Percentiles rank a stretch among this genome's conserved stretches.
Conservation (phyloP, 2,797 vertebrate species). For the Peromyscus eremicus region DNA sequence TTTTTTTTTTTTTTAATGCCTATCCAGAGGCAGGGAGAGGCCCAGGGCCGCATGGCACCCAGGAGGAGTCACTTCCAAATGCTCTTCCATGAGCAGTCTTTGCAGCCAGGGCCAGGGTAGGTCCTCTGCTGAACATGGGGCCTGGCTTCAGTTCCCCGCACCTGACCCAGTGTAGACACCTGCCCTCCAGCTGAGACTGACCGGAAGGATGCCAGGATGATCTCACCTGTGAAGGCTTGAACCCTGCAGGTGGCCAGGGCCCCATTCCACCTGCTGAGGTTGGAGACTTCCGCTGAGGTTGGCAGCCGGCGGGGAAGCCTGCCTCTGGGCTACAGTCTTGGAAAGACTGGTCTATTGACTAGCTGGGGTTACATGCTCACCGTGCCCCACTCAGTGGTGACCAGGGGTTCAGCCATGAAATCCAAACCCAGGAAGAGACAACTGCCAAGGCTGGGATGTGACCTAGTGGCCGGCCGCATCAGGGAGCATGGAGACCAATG, state of each 20-base stretch:
- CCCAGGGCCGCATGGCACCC: not conserved
- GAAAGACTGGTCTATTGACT: not conserved
- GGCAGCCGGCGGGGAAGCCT: no score
- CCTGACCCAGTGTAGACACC: not conserved
- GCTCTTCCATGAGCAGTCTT: not conserved
- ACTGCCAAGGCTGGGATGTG: accelerated
- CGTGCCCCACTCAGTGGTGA: not conserved
- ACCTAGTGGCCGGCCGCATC: accelerated
- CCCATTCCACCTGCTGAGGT: not conserved
- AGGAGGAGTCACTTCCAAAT: not conserved
- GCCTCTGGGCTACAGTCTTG: not conserved
- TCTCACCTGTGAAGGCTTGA: not conserved
- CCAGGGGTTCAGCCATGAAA: accelerated
- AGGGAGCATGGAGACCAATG: no score
- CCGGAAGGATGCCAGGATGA: no score
- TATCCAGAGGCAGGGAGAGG: not conserved
- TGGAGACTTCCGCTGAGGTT: not conserved
- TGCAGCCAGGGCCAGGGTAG: not conserved
- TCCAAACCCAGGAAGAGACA: not conserved
- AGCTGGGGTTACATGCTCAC: accelerated
- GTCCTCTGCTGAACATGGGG: not conserved
- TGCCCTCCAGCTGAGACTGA: not conserved
- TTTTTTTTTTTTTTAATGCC: not conserved
- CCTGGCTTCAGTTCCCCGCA: not conserved
- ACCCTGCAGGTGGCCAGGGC: no score